phyloP scores from a whole-genome alignment of 2,113 vertebrate genomes.

The Eonycteris spelaea region DNA sequence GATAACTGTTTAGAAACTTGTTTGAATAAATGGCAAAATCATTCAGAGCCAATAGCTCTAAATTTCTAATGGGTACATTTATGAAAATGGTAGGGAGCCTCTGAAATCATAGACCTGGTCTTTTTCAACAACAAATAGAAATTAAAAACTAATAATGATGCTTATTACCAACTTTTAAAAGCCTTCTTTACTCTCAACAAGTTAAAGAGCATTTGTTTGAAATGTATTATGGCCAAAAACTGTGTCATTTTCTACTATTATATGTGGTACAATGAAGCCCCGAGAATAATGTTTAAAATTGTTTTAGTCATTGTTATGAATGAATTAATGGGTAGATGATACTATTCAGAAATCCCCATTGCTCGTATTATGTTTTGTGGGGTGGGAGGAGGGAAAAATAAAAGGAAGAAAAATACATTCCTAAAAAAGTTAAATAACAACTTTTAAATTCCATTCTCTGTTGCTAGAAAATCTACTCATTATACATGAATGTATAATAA shows the following conservation, averaged over 20 bases:
- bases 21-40: slow-evolving; percentile 36
- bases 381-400: background rate
- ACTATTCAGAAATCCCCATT: slow-evolving; percentile 48
- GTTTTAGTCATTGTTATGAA: slow-evolving; percentile 20
- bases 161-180: slow-evolving; percentile 30
- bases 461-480: slow-evolving; percentile 53
- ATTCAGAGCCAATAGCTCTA: background rate
- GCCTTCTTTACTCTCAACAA: background rate
- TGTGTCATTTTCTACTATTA: background rate
- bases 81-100: slow-evolving; percentile 31
- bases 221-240: slow-evolving; percentile 6
- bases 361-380: slow-evolving; percentile 41
- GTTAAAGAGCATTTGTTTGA: background rate
- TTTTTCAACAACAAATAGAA: slow-evolving; percentile 35
- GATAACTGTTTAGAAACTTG: slow-evolving; percentile 3
- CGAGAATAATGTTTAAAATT: background rate
- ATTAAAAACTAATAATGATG: slow-evolving; percentile 25
- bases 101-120: background rate
- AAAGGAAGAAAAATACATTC: slow-evolving; percentile 43
- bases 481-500: slow-evolving; percentile 61
- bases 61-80: slow-evolving; percentile 45
- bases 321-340: background rate
- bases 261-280: background rate
- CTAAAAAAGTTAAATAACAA: slow-evolving; percentile 56
- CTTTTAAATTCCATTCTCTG: slow-evolving; percentile 65